phyloP scores from a whole-genome alignment of 2,113 vertebrate species.

The Trichechus manatus region DNA sequence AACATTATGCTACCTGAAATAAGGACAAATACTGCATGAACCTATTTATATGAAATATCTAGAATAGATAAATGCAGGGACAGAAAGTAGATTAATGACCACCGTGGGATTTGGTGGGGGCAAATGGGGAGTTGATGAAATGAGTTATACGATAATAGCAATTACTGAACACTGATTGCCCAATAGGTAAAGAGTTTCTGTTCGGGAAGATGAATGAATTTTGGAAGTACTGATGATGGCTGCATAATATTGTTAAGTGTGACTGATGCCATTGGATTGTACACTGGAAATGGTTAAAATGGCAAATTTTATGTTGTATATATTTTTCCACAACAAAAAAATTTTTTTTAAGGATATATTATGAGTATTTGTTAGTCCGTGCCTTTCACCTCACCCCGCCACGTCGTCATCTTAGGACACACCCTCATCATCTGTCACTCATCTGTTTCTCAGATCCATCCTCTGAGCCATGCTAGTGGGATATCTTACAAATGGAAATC shows the following conservation, averaged over 20 bases:
- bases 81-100: neutral
- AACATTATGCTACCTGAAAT: neutral
- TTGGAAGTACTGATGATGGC: too few relatives aligned
- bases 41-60: neutral
- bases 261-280: neutral
- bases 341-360: neutral
- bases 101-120: neutral
- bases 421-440: neutral
- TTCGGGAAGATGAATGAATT: neutral
- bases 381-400: neutral
- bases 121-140: neutral
- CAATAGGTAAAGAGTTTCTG: neutral
- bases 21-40: neutral
- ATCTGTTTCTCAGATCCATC: neutral
- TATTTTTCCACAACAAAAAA: too few relatives aligned
- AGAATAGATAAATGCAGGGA: neutral
- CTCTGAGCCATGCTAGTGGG: neutral
- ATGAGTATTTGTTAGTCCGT: neutral
- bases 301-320: too few relatives aligned
- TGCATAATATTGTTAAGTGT: neutral
- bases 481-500: neutral
- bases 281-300: too few relatives aligned
- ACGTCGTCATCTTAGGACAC: neutral
- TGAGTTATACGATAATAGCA: neutral
- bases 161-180: slow-evolving; percentile 32